phyloP scores from a whole-genome alignment of 2,797 vertebrate genomes.

The Malurus leucopterus region DNA sequence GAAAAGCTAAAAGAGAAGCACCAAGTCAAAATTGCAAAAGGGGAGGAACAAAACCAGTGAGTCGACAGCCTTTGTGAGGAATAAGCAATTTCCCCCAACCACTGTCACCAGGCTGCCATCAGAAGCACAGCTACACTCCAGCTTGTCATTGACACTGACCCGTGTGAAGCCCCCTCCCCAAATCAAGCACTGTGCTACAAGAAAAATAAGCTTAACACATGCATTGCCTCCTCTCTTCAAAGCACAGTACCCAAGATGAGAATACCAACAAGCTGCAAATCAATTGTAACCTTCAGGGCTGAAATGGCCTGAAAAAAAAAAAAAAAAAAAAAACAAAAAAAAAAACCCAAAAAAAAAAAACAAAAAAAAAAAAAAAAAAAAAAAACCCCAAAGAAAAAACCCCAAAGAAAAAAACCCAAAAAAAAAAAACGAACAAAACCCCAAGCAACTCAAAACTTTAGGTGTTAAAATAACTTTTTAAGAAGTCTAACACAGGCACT shows the following conservation, averaged over 20 bases:
- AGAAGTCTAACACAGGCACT: neutral
- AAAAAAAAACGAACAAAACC: neutral
- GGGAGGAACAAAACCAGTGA: neutral
- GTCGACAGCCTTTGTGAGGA: neutral
- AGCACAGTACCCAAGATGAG: neutral
- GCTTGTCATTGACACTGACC: neutral
- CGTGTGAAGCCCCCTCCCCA: neutral
- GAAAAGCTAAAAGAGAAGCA: constrained; percentile 22
- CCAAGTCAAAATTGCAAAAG: neutral
- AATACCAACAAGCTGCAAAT: neutral
- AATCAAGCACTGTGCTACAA: neutral
- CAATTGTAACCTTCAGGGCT: neutral
- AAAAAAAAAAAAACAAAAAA: fast-evolving
- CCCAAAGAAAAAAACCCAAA: no score
- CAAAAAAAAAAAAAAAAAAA: neutral
- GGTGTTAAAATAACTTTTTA: neutral
- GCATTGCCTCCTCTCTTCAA: neutral
- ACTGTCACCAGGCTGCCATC: neutral
- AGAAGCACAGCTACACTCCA: neutral
- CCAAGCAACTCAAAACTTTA: neutral
- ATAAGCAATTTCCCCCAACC: neutral
- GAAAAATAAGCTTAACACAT: neutral
- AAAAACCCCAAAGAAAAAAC: no score
- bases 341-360: neutral
- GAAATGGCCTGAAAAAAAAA: neutral